Base-by-base conservation (phyloP, 2,113 vertebrate species). In the Anser brachyrhynchus region DNA sequence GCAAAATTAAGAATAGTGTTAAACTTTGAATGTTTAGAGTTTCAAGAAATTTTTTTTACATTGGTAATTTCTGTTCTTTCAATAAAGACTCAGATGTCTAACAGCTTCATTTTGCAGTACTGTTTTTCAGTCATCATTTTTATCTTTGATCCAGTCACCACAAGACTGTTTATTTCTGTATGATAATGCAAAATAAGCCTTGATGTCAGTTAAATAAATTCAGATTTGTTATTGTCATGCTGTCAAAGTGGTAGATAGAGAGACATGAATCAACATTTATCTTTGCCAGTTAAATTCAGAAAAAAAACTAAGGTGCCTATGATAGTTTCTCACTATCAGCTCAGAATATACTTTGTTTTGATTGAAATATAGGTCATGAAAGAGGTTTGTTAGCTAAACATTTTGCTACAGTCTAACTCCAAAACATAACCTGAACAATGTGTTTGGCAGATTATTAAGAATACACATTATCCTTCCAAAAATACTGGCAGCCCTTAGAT, bases 311-410 rank as follows among this genome's bases (percentile, higher is more conserved):
- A 79, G 19, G 28, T 79, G 41, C 13, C 23, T 59, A 23, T 87
- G 41, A 75, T 76, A 75, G 28, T 65, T 81, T 88, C 58, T 61
- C 41, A 58, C 37, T 70, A 37, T 72, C 62, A 35, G 9, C 39
- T 72, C n/a, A 69, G 58, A 88, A 54, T 70, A 41, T 59, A 69
- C n/a, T 76, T 86, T 19, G 4, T 4, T 87, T 71, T 74, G 70
- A 92, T 72, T 73, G 46, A 94, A 71, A 58, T 67, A 39, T 21
- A 79, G 35, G 57, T 44, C 17, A 39, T 14, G 18, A 84, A 44
- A 88, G 62, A 92, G 13, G 35, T 41, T 90, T 64, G 83, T 85
- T 89, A 96, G 54, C 55, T 71, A 76, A 92, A 90, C 86, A 52
- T 61, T 79, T 80, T 75, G 51, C 43, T 62, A 80, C 28, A 54